phyloP scores from a whole-genome alignment of 2,113 vertebrate species.

The Actinemys pallida region DNA sequence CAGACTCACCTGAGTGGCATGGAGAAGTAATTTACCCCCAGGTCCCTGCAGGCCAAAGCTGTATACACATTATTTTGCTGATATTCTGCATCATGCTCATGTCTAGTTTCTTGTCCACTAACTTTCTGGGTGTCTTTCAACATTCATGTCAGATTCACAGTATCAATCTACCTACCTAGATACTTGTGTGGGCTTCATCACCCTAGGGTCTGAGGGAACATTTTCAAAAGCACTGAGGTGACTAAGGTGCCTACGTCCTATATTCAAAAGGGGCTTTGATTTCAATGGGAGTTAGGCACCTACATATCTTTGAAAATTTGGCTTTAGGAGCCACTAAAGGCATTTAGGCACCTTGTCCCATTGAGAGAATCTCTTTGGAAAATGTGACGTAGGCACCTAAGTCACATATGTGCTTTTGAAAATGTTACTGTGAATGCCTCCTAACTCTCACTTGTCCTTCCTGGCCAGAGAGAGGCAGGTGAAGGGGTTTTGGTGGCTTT shows the following conservation, averaged over 20 bases:
- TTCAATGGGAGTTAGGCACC: not conserved
- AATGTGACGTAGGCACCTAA: not conserved
- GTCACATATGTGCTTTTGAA: not conserved
- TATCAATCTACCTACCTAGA: too few relatives aligned
- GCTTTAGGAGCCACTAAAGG: not conserved
- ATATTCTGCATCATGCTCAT: too few relatives aligned
- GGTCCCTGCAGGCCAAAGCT: too few relatives aligned
- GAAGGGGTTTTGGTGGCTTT: not conserved
- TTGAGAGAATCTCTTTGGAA: too few relatives aligned
- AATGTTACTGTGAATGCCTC: not conserved
- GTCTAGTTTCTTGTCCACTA: too few relatives aligned
- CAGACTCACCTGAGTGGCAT: not conserved
- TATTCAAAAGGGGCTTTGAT: not conserved
- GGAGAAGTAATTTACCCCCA: too few relatives aligned
- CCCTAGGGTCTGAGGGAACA: too few relatives aligned
- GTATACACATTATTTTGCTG: too few relatives aligned
- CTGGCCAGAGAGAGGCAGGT: not conserved
- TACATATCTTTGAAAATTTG: not conserved
- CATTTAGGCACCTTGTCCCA: not conserved
- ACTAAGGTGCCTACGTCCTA: not conserved
- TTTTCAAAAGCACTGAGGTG: not conserved
- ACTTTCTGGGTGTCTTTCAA: too few relatives aligned
- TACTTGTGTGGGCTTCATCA: too few relatives aligned
- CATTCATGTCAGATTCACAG: too few relatives aligned
- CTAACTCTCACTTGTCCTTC: not conserved